Evolutionary conservation across 2,888 invertebrate species (phyloP).

Genomic region (Nomada lathburiana): DNA sequence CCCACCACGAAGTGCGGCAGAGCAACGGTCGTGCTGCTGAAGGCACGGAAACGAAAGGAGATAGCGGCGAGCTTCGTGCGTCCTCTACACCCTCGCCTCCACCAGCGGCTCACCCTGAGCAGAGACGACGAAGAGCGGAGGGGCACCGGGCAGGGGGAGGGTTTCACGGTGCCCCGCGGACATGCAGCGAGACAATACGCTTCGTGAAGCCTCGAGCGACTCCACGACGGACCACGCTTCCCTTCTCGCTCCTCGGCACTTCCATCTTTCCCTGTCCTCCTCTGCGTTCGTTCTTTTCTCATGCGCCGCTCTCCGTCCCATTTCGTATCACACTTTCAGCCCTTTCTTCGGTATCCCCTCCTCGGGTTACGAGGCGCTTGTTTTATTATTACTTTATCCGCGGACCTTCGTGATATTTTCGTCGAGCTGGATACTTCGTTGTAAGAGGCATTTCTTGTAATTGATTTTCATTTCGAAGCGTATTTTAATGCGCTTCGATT

Average conservation of each 20-base stretch:
- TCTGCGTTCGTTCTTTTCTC: neutral
- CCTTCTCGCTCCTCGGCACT: constrained; percentile 39
- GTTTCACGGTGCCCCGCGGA: constrained; percentile 60
- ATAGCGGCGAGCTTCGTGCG: constrained; percentile 74
- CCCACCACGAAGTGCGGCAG: constrained; percentile 66
- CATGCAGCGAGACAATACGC: constrained; percentile 78
- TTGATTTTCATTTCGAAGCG: too few species aligned
- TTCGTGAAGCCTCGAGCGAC: constrained; percentile 69
- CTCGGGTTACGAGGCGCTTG: neutral
- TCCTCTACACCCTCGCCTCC: constrained; percentile 50
- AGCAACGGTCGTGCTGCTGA: constrained; percentile 73
- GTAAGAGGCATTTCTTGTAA: too few species aligned
- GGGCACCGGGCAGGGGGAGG: constrained; percentile 28
- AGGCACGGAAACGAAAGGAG: constrained; percentile 80
- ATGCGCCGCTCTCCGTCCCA: neutral
- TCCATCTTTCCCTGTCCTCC: neutral
- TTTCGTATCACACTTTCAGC: constrained; percentile 23
- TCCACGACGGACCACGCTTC: constrained; percentile 72
- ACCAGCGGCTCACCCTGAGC: constrained; percentile 16
- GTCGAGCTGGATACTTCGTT: neutral
- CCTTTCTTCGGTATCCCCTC: constrained; percentile 10
- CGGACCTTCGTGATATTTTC: neutral
- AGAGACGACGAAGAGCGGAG: constrained; percentile 33
- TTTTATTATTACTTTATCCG: constrained; percentile 26
- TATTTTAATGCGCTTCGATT: too few species aligned